A percentile compares a stretch with the other conserved stretches of the same genome.
Conservation (phyloP, 2,888 invertebrate species). For the Scaptomyza flava region DNA sequence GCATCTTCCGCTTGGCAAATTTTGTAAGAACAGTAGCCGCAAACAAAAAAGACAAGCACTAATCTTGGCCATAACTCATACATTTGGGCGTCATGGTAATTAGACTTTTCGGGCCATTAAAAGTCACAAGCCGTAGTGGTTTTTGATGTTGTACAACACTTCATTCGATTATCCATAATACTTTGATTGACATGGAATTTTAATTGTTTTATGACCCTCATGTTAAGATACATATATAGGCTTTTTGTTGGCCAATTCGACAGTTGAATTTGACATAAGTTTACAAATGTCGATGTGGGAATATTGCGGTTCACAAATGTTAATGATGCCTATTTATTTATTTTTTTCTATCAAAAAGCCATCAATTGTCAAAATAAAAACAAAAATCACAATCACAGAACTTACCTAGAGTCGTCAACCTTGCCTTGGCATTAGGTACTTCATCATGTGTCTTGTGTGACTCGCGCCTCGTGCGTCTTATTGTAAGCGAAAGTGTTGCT, state of each 20-base stretch:
- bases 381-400: constrained; percentile 37
- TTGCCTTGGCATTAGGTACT: constrained; percentile 60
- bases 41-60: background rate
- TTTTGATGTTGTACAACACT: constrained; percentile 29
- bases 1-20: constrained; percentile 59
- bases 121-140: constrained; percentile 18
- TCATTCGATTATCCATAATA: constrained; percentile 54
- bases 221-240: constrained; percentile 18
- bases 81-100: constrained; percentile 51
- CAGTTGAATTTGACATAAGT: constrained; percentile 51
- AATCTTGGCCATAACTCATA: constrained; percentile 19
- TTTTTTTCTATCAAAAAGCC: constrained; percentile 64
- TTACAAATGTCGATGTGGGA: constrained; percentile 59
- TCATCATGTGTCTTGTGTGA: constrained; percentile 38
- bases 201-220: constrained; percentile 64
- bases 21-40: constrained; percentile 57
- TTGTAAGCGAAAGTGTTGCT: constrained; percentile 71
- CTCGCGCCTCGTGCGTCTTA: constrained; percentile 19
- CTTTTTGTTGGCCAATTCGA: constrained; percentile 42
- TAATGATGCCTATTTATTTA: constrained; percentile 62
- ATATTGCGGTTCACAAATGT: constrained; percentile 48
- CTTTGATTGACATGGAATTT: constrained; percentile 72
- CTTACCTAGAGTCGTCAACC: constrained; percentile 47
- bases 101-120: constrained; percentile 42
- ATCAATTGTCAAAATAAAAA: constrained; percentile 58